phyloP scores from a whole-genome alignment of 2,113 vertebrate species.

The Centrocercus urophasianus region DNA sequence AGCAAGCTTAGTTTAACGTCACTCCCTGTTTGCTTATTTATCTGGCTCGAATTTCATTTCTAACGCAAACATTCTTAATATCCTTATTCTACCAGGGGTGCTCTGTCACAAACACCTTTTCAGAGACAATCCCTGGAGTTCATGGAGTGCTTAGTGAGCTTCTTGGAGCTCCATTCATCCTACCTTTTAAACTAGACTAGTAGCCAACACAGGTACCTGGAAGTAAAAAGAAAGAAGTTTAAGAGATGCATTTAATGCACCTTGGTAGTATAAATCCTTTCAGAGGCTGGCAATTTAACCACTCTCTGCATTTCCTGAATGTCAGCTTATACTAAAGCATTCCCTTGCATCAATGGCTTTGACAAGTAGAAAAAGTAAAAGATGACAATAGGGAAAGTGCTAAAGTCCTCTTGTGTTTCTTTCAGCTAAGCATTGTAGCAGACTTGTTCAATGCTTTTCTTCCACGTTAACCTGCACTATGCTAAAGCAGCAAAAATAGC shows the following conservation, averaged over 20 bases:
- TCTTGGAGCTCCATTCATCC: background rate
- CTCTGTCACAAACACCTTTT: background rate
- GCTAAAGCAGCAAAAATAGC: constrained; percentile 1
- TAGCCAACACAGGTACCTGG: constrained; percentile 4
- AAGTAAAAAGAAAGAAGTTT: constrained; percentile 17
- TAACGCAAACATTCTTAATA: background rate
- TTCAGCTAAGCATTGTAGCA: constrained; percentile 15
- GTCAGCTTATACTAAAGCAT: constrained; percentile 45
- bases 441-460: background rate
- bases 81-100: background rate
- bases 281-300: constrained; percentile 1
- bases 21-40: background rate
- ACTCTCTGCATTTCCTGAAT: constrained; percentile 46
- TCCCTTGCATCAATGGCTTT: constrained; percentile 38
- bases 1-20: background rate
- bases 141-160: background rate
- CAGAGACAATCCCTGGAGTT: constrained; percentile 1
- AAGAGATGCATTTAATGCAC: constrained; percentile 69
- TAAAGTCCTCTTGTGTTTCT: background rate
- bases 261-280: constrained; percentile 29
- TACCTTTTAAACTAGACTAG: constrained; percentile 29
- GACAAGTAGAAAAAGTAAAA: constrained; percentile 19
- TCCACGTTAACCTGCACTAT: background rate
- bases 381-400: background rate
- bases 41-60: background rate